A percentile compares a stretch with the other conserved stretches of the same genome.
Evolutionary conservation across 2,888 invertebrate species (phyloP).

Genomic region (Morpho deidamia): DNA sequence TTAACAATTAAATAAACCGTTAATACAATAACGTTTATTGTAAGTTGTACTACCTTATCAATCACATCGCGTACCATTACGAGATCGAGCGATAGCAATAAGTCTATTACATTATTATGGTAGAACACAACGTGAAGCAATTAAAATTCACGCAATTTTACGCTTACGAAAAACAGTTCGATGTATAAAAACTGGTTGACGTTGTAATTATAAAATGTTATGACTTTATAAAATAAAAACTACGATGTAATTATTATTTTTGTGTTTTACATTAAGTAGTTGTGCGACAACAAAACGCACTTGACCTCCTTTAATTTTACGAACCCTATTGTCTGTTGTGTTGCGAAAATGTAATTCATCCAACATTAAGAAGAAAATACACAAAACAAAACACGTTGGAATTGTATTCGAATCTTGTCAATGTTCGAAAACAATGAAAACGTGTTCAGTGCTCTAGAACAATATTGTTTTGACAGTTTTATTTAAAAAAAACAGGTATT

Average conservation of each 20-base stretch:
- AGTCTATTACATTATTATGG: constrained; percentile 20
- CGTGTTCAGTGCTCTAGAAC: constrained; percentile 6
- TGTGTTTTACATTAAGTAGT: constrained; percentile 10
- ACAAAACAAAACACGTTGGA: constrained; percentile 16
- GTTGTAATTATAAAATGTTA: constrained; percentile 10
- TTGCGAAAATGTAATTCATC: constrained; percentile 24
- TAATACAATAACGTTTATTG: constrained; percentile 19
- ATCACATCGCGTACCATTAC: constrained; percentile 30
- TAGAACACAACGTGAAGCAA: constrained; percentile 33
- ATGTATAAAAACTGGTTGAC: constrained; percentile 15
- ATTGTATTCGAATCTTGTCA: constrained; percentile 24
- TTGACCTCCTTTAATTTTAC: constrained; percentile 19
- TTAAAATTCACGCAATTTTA: constrained; percentile 38
- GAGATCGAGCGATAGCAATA: constrained; percentile 31
- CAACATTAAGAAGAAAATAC: constrained; percentile 19
- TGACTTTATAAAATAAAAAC: neutral
- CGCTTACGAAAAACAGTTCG: constrained; percentile 33
- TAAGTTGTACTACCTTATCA: constrained; percentile 26
- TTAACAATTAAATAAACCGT: constrained; percentile 2
- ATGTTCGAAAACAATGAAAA: constrained; percentile 19
- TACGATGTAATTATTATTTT: constrained; percentile 13
- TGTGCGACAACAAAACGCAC: constrained; percentile 17
- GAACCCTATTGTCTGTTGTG: constrained; percentile 21
- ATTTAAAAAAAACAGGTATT: constrained; percentile 19
- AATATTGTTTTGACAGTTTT: constrained; percentile 25